Conservation (phyloP, 2,113 vertebrate genomes). For the Hyperoodon ampullatus region DNA sequence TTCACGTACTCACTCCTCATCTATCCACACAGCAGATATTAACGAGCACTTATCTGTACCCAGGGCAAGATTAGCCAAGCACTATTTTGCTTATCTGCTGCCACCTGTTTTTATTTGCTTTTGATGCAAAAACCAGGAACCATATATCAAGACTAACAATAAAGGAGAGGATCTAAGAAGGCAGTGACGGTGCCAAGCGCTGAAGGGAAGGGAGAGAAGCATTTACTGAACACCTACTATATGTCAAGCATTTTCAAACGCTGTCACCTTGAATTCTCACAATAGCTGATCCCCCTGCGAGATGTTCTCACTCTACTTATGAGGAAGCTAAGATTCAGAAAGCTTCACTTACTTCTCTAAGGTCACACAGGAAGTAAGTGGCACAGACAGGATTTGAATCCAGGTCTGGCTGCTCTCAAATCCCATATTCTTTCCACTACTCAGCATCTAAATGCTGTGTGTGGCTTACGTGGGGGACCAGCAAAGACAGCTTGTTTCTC, state of each 20-base stretch:
- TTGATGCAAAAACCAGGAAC: background rate
- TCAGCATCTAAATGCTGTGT: background rate
- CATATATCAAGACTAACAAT: background rate
- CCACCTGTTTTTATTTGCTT: background rate
- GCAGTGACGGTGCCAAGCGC: background rate
- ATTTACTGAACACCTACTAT: background rate
- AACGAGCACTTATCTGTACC: background rate
- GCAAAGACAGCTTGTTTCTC: background rate
- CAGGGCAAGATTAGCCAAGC: background rate
- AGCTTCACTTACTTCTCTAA: background rate
- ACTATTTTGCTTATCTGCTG: background rate
- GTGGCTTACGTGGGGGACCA: background rate
- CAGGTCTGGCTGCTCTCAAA: background rate
- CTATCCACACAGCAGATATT: background rate
- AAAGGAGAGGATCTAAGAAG: background rate
- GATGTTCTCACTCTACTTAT: background rate
- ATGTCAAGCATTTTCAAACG: background rate
- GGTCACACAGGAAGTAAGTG: background rate
- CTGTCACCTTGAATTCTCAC: background rate
- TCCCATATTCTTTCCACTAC: background rate
- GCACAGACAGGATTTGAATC: background rate
- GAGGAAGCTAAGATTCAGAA: background rate
- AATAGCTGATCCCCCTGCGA: background rate
- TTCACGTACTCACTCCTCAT: background rate
- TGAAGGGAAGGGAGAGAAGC: background rate